Evolutionary conservation across 2,797 vertebrate genomes (phyloP).

Genomic region (Phylloscopus collybita): DNA sequence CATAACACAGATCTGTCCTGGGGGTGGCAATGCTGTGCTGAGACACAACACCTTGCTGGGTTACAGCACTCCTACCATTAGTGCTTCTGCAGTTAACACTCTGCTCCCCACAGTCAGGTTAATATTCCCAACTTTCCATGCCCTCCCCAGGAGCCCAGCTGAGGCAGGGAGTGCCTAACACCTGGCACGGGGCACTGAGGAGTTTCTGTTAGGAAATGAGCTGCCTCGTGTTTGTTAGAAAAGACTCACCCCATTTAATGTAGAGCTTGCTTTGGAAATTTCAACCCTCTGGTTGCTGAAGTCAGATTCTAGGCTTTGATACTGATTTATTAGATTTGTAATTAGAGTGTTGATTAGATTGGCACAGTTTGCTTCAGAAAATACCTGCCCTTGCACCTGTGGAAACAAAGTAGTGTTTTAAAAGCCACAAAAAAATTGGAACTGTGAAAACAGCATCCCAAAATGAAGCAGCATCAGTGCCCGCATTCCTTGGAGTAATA

Average conservation of each 20-base stretch:
- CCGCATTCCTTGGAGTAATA: not conserved
- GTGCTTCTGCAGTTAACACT: not conserved
- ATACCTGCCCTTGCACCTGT: constrained; percentile 92
- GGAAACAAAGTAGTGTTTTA: not conserved
- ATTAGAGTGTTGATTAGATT: constrained; percentile 92
- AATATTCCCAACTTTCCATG: not conserved
- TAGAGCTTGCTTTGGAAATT: constrained; percentile 92
- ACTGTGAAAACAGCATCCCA: not conserved
- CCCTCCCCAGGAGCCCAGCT: not conserved
- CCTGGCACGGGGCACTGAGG: not conserved
- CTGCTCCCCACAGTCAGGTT: not conserved
- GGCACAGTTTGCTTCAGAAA: constrained; percentile 93
- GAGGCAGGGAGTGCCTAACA: not conserved
- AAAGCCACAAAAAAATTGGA: not conserved
- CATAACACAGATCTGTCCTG: not conserved
- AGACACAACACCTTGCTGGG: not conserved
- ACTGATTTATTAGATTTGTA: constrained; percentile 93
- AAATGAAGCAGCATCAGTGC: not conserved
- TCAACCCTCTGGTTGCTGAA: constrained; percentile 88
- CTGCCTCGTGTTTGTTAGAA: not conserved
- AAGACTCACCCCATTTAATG: constrained; percentile 90
- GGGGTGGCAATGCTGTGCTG: fast-evolving
- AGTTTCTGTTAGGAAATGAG: not conserved
- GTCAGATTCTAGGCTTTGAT: constrained; percentile 91
- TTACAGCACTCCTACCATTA: not conserved